These are phyloP conservation scores for Pachyrhynchus sulphureomaculatus DNA, from an alignment of 1,140 invertebrate genomes.

Conservation along the genomic window DNA sequence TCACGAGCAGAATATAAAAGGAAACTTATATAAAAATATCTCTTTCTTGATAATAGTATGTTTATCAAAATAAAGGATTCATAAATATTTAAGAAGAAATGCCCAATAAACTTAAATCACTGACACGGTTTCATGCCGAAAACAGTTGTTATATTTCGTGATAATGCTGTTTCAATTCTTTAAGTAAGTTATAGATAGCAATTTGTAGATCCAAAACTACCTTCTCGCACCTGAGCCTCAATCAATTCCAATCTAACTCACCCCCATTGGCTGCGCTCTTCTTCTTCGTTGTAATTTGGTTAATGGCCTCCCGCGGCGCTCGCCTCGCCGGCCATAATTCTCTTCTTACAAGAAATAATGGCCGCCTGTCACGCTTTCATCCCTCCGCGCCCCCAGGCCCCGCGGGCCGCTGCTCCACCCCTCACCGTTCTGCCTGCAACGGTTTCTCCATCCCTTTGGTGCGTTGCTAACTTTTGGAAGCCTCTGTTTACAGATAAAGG, in stretches of 20 bases:
- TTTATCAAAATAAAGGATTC: too few relatives aligned
- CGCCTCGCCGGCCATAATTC: slow-evolving; percentile 48
- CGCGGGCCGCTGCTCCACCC: neutral
- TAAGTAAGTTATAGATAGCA: slow-evolving; percentile 26
- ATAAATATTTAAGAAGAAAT: too few relatives aligned
- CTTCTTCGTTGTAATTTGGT: slow-evolving; percentile 50
- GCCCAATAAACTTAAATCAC: too few relatives aligned
- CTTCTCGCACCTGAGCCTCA: slow-evolving; percentile 45
- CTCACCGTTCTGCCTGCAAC: slow-evolving; percentile 4
- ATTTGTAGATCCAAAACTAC: slow-evolving; percentile 20
- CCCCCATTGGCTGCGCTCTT: slow-evolving; percentile 45
- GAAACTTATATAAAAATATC: too few relatives aligned
- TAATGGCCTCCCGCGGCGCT: slow-evolving; percentile 50
- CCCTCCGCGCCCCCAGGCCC: slow-evolving; percentile 19
- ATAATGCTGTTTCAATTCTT: slow-evolving; percentile 27
- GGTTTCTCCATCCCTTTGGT: slow-evolving; percentile 1
- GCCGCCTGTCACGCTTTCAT: slow-evolving; percentile 50
- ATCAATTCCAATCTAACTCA: slow-evolving; percentile 48
- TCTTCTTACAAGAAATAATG: slow-evolving; percentile 52
- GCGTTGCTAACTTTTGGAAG: neutral
- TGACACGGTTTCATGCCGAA: too few relatives aligned
- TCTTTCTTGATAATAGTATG: too few relatives aligned
- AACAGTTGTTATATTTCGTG: slow-evolving; percentile 10
- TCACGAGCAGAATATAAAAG: too few relatives aligned
- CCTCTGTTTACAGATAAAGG: neutral